These are phyloP conservation scores for Scomber colias DNA, from an alignment of 2,113 vertebrate genomes.

Conservation along the genomic window DNA sequence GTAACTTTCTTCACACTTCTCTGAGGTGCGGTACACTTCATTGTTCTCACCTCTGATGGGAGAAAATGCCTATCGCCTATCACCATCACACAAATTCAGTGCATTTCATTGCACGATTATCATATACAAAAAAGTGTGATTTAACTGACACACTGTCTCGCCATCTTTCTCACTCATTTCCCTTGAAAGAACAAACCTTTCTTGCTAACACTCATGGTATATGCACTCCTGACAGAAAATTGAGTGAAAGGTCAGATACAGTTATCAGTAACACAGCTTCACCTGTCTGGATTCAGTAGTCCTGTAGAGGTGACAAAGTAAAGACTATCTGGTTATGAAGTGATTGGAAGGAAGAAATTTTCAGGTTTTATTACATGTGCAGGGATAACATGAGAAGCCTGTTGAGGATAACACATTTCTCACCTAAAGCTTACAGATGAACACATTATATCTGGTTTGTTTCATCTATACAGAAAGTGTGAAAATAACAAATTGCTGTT, in stretches of 20 bases:
- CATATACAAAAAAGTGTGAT: neutral
- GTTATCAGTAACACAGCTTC: neutral
- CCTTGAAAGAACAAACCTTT: neutral
- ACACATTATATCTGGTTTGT: too few relatives aligned
- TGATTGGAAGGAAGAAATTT: too few relatives aligned
- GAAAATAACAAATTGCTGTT: too few relatives aligned
- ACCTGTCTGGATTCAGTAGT: neutral
- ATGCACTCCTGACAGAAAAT: neutral
- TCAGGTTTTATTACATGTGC: too few relatives aligned
- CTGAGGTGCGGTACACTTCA: neutral
- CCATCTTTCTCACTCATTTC: too few relatives aligned
- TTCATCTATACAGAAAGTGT: too few relatives aligned
- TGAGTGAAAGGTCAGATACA: neutral
- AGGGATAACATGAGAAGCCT: too few relatives aligned
- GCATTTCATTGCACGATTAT: neutral
- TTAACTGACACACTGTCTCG: neutral
- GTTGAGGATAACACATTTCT: too few relatives aligned
- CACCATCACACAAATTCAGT: neutral
- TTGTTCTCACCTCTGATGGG: conserved; percentile 10
- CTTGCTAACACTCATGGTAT: neutral
- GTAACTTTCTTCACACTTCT: neutral
- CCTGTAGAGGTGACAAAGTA: too few relatives aligned
- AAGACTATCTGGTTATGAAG: too few relatives aligned
- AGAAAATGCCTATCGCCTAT: neutral
- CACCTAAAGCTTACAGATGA: too few relatives aligned